Evolutionary conservation across 1,140 invertebrate species (phyloP), one percentile per base, ranked within the genome.

Genomic region (Hycleus phaleratus): DNA sequence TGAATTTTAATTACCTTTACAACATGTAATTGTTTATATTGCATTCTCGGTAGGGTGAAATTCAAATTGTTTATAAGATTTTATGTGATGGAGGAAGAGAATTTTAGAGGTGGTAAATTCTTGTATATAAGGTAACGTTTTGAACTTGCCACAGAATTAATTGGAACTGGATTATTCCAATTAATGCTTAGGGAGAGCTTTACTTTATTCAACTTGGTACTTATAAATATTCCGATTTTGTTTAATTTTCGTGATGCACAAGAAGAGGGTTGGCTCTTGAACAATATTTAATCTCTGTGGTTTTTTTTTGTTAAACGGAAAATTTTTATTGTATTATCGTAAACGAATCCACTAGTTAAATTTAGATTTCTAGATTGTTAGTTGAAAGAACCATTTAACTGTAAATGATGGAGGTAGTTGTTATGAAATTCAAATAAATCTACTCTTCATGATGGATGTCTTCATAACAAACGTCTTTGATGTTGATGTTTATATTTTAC

Each of bases 131-230:
- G 68, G 68, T 70, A 63, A 63, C 63, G 64, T 63, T 62, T 65
- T 32, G 32, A 66, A 67, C 66, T 66, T 67, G 55, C 66, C 65
- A 59, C 68, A 62, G 66, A 70, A 68, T 70, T 69, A 70, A 70
- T 70, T 70, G 68, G 64, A 66, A 69, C 58, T 70, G 68, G 68
- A 70, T 70, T 70, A 70, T 70, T 69, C 68, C 68, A 70, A 70
- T 70, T 70, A 70, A 67, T 68, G 68, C 58, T 68, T 48, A 43
- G 64, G 64, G 59, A 32, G 32, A 62, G 63, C 59, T 61, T 62
- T 59, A 55, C 60, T 59, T 61, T 61, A 64, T 59, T 61, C 32
- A 7, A 5, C 7, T 7, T 32, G 40, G 38, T 57, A 49, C 62
- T 68, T 68, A 68, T 68, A 70, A 70, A 68, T 68, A 68, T 70